Percentiles rank a stretch among this genome's conserved stretches.
Evolutionary conservation across 2,888 invertebrate species (phyloP).

Genomic region (Diarsia rubi): DNA sequence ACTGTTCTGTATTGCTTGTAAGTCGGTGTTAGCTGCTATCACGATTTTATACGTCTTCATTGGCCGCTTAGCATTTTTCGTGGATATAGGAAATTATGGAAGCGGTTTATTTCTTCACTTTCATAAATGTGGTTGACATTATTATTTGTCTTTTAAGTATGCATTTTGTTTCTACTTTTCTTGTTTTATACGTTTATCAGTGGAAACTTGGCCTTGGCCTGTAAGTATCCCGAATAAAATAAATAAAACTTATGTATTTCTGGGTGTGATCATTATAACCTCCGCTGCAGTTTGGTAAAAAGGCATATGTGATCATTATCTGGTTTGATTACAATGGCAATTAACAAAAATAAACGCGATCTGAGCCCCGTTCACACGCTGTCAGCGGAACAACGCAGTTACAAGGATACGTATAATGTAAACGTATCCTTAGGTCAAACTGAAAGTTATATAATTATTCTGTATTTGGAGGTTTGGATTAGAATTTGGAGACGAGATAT

Average conservation of each 20-base stretch:
- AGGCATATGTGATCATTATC: neutral
- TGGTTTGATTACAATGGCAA: neutral
- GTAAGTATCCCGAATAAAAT: too few species aligned
- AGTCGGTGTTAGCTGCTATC: conserved; percentile 75
- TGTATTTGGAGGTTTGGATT: too few species aligned
- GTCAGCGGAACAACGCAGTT: neutral
- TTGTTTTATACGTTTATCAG: too few species aligned
- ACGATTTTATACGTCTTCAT: conserved; percentile 79
- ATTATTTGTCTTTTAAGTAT: neutral
- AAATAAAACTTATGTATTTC: too few species aligned
- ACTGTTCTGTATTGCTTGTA: conserved; percentile 81
- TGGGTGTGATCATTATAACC: too few species aligned
- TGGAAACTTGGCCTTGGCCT: too few species aligned
- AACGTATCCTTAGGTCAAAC: too few species aligned
- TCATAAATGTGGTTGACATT: neutral
- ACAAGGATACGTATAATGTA: too few species aligned
- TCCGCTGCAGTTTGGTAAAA: neutral
- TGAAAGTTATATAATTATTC: too few species aligned
- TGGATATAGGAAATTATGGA: conserved; percentile 49
- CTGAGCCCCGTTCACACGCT: neutral
- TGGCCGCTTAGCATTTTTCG: conserved; percentile 68
- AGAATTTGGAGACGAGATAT: too few species aligned
- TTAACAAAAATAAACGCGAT: neutral
- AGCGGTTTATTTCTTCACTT: neutral
- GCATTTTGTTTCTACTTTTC: too few species aligned